A percentile compares a stretch with the other conserved stretches of the same genome.
Conservation (phyloP, 2,113 vertebrate genomes). For the Uria lomvia region DNA sequence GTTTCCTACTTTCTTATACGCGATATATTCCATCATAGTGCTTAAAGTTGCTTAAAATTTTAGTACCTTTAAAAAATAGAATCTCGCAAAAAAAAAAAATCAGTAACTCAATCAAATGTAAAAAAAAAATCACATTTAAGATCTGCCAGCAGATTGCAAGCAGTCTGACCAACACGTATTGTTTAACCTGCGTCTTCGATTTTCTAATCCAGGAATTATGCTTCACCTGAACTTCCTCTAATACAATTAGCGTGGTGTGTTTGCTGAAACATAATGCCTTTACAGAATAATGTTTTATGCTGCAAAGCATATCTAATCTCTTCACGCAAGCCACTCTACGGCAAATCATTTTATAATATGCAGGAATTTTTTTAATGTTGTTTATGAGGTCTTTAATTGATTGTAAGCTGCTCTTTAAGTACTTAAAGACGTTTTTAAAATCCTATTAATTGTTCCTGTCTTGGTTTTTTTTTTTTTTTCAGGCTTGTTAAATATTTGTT, state of each 20-base stretch:
- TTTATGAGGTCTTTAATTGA: slow-evolving; percentile 52
- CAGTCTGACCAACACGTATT: not conserved
- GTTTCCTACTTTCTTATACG: not conserved
- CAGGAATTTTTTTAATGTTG: not conserved
- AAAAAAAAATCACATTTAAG: not conserved
- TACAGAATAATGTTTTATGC: slow-evolving; percentile 52
- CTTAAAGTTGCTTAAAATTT: not conserved
- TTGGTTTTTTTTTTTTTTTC: rapidly evolving
- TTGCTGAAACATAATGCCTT: slow-evolving; percentile 56
- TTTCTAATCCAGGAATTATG: slow-evolving; percentile 44
- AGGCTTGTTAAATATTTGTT: slow-evolving; percentile 7
- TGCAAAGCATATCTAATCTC: slow-evolving; percentile 59
- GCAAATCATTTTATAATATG: slow-evolving; percentile 58
- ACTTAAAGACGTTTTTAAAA: not conserved
- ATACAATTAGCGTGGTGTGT: slow-evolving; percentile 50
- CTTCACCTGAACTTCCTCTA: slow-evolving; percentile 47
- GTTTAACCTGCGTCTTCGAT: not conserved
- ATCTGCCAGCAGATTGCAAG: not conserved
- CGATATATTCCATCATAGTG: not conserved
- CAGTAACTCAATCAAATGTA: not conserved
- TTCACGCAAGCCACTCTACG: not conserved
- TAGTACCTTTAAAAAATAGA: not conserved
- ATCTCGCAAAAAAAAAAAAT: not conserved
- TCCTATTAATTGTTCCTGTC: slow-evolving; percentile 15
- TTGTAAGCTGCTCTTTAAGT: slow-evolving; percentile 46